A percentile compares a stretch with the other conserved stretches of the same genome.
phyloP scores from a whole-genome alignment of 2,888 invertebrate species.

The Drosophila lacicola region DNA sequence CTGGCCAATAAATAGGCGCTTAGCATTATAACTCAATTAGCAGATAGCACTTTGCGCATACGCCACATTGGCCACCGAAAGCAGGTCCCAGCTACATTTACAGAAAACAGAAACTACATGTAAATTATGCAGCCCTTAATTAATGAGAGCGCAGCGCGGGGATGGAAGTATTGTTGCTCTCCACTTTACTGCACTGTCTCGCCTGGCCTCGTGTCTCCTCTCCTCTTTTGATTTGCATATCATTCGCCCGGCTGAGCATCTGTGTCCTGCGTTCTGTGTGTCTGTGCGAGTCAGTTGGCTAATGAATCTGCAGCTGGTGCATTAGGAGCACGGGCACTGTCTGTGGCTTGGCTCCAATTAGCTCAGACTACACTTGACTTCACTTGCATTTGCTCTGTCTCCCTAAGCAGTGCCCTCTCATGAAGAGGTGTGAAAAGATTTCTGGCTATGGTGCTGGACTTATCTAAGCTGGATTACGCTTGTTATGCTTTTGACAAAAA shows the following conservation, averaged over 20 bases:
- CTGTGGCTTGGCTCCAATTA: slow-evolving; percentile 68
- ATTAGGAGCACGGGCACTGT: slow-evolving; percentile 31
- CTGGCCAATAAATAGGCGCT: slow-evolving; percentile 61
- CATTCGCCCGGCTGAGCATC: slow-evolving; percentile 31
- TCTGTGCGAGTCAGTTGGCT: slow-evolving; percentile 40
- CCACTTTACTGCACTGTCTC: slow-evolving; percentile 18
- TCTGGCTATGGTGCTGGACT: not conserved
- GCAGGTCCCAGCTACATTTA: slow-evolving; percentile 22
- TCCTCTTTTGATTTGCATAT: slow-evolving; percentile 49
- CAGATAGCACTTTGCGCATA: slow-evolving; percentile 49
- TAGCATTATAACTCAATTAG: slow-evolving; percentile 74
- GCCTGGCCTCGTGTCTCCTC: slow-evolving; percentile 1
- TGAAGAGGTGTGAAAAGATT: slow-evolving; percentile 46
- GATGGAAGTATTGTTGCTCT: slow-evolving; percentile 10
- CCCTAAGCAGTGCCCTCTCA: slow-evolving; percentile 3
- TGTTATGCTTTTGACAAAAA: too few relatives aligned
- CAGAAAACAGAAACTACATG: slow-evolving; percentile 31
- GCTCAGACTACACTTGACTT: slow-evolving; percentile 62
- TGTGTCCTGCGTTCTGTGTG: slow-evolving; percentile 1
- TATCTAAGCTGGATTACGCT: too few relatives aligned
- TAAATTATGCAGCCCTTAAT: slow-evolving; percentile 72
- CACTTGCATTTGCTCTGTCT: slow-evolving; percentile 26
- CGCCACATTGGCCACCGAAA: slow-evolving; percentile 43
- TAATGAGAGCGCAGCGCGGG: slow-evolving; percentile 50
- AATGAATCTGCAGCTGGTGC: slow-evolving; percentile 62